Evolutionary conservation across 2,888 invertebrate species (phyloP).

Genomic region (Cataglyphis altisquamis): DNA sequence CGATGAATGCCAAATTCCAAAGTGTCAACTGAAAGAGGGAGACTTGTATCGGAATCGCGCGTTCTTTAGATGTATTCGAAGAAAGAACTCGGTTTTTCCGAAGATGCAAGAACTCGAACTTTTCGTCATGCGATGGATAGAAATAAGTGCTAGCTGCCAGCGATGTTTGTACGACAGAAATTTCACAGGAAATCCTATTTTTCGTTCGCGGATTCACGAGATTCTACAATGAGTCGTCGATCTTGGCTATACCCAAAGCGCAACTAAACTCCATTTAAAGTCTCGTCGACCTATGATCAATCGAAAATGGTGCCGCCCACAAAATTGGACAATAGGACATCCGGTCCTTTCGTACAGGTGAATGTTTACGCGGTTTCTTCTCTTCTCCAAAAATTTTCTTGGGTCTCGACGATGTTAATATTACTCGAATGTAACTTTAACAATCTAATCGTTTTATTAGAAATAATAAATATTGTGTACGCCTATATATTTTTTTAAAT

Average conservation of each 20-base stretch:
- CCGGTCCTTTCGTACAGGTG: conserved; percentile 78
- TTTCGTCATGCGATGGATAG: not conserved
- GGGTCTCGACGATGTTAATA: conserved; percentile 53
- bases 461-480: not conserved
- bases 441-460: not conserved
- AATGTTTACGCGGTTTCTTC: conserved; percentile 59
- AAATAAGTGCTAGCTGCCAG: conserved; percentile 47
- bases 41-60: conserved; percentile 21
- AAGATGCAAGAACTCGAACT: conserved; percentile 10
- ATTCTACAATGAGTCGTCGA: conserved; percentile 71
- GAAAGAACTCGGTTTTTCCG: conserved; percentile 42
- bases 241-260: conserved; percentile 67
- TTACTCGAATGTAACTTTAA: conserved; percentile 41
- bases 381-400: conserved; percentile 20
- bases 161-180: conserved; percentile 76
- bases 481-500: not conserved
- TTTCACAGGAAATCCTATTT: conserved; percentile 78
- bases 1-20: conserved; percentile 34
- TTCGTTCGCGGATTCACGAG: conserved; percentile 38
- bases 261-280: conserved; percentile 80
- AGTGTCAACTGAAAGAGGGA: conserved; percentile 15
- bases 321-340: conserved; percentile 80
- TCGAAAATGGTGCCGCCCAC: conserved; percentile 78
- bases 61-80: not conserved
- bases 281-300: conserved; percentile 75